Evolutionary conservation across 92 coral and sea anemone species (phyloP).

Genomic region (Phenganax marumi): DNA sequence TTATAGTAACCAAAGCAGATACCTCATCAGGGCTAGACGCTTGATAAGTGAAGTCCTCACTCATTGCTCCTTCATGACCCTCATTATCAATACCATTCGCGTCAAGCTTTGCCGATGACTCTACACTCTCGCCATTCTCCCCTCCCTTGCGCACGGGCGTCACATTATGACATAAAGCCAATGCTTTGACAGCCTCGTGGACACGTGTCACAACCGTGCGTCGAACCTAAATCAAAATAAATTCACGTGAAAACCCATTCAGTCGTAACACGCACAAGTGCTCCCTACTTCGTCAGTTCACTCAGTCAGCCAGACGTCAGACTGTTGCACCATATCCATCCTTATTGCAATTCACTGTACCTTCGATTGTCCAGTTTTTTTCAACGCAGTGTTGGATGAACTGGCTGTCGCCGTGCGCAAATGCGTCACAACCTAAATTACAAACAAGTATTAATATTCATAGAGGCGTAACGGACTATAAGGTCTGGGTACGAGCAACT

Average conservation of each 20-base stretch:
- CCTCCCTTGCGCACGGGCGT: constrained; percentile 83
- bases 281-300: constrained; percentile 3
- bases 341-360: background rate
- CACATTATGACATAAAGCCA: constrained; percentile 96
- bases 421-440: constrained; percentile 54
- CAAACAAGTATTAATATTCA: background rate
- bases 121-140: constrained; percentile 56
- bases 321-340: no score
- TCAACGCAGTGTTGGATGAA: constrained; percentile 14
- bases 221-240: constrained; percentile 65
- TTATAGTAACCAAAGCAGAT: background rate
- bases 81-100: constrained; percentile 35
- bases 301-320: background rate
- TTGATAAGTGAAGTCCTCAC: constrained; percentile 74
- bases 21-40: constrained; percentile 99
- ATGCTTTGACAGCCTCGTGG: constrained; percentile 93
- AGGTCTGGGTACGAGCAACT: no score
- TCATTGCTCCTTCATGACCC: constrained; percentile 53
- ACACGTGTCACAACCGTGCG: constrained; percentile 95
- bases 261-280: background rate
- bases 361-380: constrained; percentile 46
- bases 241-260: background rate
- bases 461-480: background rate
- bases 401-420: constrained; percentile 52
- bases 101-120: constrained; percentile 64